Evolutionary conservation across 1,140 invertebrate genomes (phyloP), one percentile per base, ranked within the genome.

Genomic region (Pseudomyrmex concolor): DNA sequence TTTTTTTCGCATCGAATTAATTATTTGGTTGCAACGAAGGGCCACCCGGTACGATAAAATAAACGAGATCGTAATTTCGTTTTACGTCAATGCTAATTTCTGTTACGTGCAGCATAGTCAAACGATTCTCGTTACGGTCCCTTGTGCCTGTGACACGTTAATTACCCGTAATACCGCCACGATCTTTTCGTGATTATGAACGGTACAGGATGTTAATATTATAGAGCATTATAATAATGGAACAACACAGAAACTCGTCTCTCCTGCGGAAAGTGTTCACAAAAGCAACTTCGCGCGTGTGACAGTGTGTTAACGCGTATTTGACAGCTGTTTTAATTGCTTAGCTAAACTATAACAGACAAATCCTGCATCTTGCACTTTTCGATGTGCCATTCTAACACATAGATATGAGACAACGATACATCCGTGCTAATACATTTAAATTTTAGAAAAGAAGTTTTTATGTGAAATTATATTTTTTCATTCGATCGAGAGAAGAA

Each of bases 131-230:
- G 76, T 80, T 80, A 80, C 54, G 54, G 43, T 80, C 76, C 76
- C 76, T 80, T 80, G 76, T 80, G 76, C 66, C 66, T 19, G 76
- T 80, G 76, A 80, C 76, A 80, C 57, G 66, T 80, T 80, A 80
- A 80, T 80, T 80, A 80, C 66, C 66, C 15, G 66, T 80, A 80
- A 80, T 80, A 80, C 76, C 66, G 15, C 66, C 55, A 34, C n/a
- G 66, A 80, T 80, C 76, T 80, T 80, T 70, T 71, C 54, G 43
- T 80, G 76, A 80, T 80, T 80, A 80, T 80, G 19, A 80, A 80
- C 76, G 64, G 76, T 12, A 51, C 51, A 78, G 74, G 64, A 78
- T 78, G 74, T 78, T 78, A 80, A 80, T 80, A 80, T 80, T 71
- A 59, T 54, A 70, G 19, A 19, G 51, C 15, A 78, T 78, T 78